Percentiles rank a stretch among this genome's conserved stretches.
Conservation (phyloP, 2,888 invertebrate species). For the Drosophila pseudotakahashii region DNA sequence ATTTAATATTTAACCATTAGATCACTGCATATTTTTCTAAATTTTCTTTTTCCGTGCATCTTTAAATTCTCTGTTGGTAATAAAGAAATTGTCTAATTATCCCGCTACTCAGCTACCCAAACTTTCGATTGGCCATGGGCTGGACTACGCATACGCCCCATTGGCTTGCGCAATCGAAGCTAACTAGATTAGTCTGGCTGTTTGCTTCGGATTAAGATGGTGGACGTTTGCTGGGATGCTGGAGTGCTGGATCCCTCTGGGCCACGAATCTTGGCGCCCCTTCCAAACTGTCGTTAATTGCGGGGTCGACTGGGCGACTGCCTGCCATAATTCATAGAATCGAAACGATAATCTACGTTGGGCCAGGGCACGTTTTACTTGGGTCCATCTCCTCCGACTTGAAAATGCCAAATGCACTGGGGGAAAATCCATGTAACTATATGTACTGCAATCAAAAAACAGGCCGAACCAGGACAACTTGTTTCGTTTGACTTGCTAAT, state of each 20-base stretch:
- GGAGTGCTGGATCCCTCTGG: constrained; percentile 21
- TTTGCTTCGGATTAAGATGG: background rate
- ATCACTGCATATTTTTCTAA: background rate
- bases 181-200: constrained; percentile 10
- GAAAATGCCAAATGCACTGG: constrained; percentile 44
- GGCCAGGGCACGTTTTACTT: constrained; percentile 37
- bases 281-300: constrained; percentile 40
- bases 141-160: constrained; percentile 72
- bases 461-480: constrained; percentile 55
- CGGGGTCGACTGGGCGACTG: constrained; percentile 35
- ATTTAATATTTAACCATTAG: too few species aligned
- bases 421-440: constrained; percentile 1
- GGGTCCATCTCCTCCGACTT: constrained; percentile 32
- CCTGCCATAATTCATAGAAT: constrained; percentile 65
- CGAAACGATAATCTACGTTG: constrained; percentile 41
- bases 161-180: constrained; percentile 55
- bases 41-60: constrained; percentile 10
- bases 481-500: constrained; percentile 68
- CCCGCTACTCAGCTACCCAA: constrained; percentile 15
- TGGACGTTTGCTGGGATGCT: background rate
- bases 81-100: constrained; percentile 79
- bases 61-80: constrained; percentile 48
- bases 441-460: constrained; percentile 7
- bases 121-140: constrained; percentile 60
- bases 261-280: constrained; percentile 31